Evolutionary conservation across 2,888 invertebrate species (phyloP).

Genomic region (Cheilosia pagana): DNA sequence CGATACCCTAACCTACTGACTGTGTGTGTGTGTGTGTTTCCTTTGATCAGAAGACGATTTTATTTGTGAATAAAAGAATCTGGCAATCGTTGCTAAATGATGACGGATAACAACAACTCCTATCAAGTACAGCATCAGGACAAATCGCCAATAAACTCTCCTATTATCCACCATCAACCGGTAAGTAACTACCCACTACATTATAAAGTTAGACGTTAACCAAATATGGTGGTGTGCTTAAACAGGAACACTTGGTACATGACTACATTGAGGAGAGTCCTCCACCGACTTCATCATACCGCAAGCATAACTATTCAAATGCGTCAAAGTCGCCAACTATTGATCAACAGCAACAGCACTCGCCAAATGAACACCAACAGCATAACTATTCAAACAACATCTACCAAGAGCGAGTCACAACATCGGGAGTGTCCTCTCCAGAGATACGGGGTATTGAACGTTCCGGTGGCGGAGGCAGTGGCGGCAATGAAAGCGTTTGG

Average conservation of each 20-base stretch:
- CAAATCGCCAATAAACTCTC: constrained; percentile 54
- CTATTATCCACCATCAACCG: constrained; percentile 51
- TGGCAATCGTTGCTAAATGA: constrained; percentile 51
- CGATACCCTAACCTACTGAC: not conserved
- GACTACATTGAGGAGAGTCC: constrained; percentile 63
- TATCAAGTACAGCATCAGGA: constrained; percentile 65
- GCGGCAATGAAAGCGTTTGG: constrained; percentile 45
- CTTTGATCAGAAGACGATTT: not conserved
- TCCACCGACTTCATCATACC: constrained; percentile 43
- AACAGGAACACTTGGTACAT: constrained; percentile 61
- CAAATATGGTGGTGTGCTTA: constrained; percentile 42
- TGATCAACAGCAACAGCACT: constrained; percentile 60
- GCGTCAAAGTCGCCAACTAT: constrained; percentile 43
- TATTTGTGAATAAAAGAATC: not conserved
- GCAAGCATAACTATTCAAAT: constrained; percentile 55
- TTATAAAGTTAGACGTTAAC: not conserved
- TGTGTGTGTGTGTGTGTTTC: not conserved
- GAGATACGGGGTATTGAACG: constrained; percentile 47
- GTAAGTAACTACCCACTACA: constrained; percentile 32
- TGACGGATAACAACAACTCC: constrained; percentile 69
- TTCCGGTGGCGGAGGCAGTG: constrained; percentile 5
- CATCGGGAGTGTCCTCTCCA: constrained; percentile 53
- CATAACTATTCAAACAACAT: constrained; percentile 53
- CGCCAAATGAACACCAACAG: constrained; percentile 59
- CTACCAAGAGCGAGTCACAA: constrained; percentile 53